These are phyloP conservation scores for Centroberyx gerrardi DNA, from an alignment of 2,797 vertebrate genomes.

Conservation along the genomic window DNA sequence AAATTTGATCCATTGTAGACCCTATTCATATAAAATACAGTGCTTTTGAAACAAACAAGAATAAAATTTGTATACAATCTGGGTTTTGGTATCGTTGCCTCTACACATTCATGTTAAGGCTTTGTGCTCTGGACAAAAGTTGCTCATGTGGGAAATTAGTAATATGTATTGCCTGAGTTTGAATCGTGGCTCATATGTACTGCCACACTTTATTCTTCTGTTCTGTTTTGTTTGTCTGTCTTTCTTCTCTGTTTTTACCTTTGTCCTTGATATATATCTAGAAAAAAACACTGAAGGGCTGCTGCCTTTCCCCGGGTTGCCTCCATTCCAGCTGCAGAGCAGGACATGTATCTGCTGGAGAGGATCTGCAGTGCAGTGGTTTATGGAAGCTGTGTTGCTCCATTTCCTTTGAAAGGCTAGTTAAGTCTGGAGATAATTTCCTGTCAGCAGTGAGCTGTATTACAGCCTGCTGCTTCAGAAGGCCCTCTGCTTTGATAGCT, in stretches of 20 bases:
- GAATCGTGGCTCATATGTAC: too few species aligned
- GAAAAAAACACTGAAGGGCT: background rate
- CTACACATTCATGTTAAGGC: background rate
- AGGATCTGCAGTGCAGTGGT: constrained; percentile 19
- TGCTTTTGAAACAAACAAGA: constrained; percentile 79
- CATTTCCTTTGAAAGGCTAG: constrained; percentile 63
- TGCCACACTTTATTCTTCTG: too few species aligned
- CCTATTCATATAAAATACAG: constrained; percentile 71
- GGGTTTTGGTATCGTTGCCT: constrained; percentile 16
- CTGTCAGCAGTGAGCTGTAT: constrained; percentile 64
- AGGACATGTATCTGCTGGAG: constrained; percentile 7
- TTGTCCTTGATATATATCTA: background rate
- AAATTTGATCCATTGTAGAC: constrained; percentile 76
- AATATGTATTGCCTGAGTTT: too few species aligned
- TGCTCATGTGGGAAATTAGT: background rate
- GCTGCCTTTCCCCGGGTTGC: background rate
- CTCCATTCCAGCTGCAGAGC: constrained; percentile 10
- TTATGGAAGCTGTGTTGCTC: constrained; percentile 53
- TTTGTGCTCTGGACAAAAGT: too few species aligned
- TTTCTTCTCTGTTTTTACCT: too few species aligned
- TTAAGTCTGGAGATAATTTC: constrained; percentile 74
- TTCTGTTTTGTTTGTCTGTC: too few species aligned
- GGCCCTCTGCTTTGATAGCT: constrained; percentile 59
- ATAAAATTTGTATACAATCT: constrained; percentile 83
- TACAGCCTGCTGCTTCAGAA: constrained; percentile 60